phyloP scores from a whole-genome alignment of 1,140 invertebrate species.

The Drosophila ironensis region DNA sequence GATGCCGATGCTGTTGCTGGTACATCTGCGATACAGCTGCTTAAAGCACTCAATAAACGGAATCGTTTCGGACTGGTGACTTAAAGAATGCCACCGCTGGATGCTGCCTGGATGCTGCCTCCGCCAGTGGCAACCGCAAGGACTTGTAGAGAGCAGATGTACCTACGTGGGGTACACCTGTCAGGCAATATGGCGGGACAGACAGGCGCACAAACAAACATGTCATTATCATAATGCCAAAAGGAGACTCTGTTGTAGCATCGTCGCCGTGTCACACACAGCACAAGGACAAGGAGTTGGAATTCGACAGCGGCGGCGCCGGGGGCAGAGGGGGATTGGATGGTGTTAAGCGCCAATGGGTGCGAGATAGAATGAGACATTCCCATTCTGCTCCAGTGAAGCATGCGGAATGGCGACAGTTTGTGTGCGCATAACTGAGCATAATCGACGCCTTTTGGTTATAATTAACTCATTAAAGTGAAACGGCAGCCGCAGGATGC shows the following conservation, averaged over 20 bases:
- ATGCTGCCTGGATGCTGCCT: no score
- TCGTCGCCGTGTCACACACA: slow-evolving; percentile 41
- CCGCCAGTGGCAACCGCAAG: no score
- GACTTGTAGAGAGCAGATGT: no score
- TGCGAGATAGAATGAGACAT: slow-evolving; percentile 44
- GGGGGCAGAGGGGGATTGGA: background rate
- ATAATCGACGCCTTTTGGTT: slow-evolving; percentile 80
- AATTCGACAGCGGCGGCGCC: background rate
- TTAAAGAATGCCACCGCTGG: slow-evolving; percentile 61
- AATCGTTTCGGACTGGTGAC: slow-evolving; percentile 58
- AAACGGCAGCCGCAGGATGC: slow-evolving; percentile 75
- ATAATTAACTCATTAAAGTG: slow-evolving; percentile 80
- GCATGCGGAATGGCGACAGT: slow-evolving; percentile 77
- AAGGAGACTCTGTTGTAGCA: slow-evolving; percentile 39
- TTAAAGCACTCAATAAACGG: slow-evolving; percentile 71
- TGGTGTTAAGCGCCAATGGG: background rate
- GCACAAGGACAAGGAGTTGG: slow-evolving; percentile 25
- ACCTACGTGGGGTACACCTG: slow-evolving; percentile 19
- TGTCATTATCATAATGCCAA: slow-evolving; percentile 76
- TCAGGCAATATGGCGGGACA: slow-evolving; percentile 22
- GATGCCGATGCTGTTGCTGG: background rate
- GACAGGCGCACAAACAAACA: slow-evolving; percentile 64
- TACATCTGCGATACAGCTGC: slow-evolving; percentile 16
- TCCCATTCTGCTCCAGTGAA: slow-evolving; percentile 71
- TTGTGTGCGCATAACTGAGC: slow-evolving; percentile 80